Base-by-base conservation (phyloP, 2,888 invertebrate genomes). In the Rotaria socialis region DNA sequence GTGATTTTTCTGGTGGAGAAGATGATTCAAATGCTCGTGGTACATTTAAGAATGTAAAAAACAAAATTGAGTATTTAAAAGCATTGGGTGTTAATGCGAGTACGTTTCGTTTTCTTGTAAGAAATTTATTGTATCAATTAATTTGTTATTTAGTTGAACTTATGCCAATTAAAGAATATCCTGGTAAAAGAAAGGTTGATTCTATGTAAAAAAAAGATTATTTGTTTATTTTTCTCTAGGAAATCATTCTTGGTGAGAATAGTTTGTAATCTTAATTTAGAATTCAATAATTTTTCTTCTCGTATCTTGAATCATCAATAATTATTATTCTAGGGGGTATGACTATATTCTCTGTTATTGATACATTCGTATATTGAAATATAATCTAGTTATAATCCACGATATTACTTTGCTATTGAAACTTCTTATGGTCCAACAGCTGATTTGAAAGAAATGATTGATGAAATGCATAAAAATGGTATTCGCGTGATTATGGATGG, bases 121-220 rank as follows among this genome's bases (percentile, higher is more conserved):
- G 7, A 27, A 35, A 7, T 14, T 67, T 4, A 35, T 3, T 8
- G 11, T 35, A 80, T n/a, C 47, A 43, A 3, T 47, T 43, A 41
- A 24, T 75, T 41, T 43, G 11, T 80, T 14, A 19, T n/a, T 80
- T 14, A 80, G 80, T 80, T 80, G 80, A 80, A 47, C 47, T 80
- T 43, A 80, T 80, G 80, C 80, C 80, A 47, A 80, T 80, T 47
- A 80, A 80, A 80, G 80, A 80, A 47, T 80, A 80, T 80, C 80
- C 80, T 3, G 80, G 80, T 80, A 80, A 47, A 19, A n/a, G 24
- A 80, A 47, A 80, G 14, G 35, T 1, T 52, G 52, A 4, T 52
- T 52, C 3, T 4, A 52, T 52, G 16, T 3, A 52, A 3, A 52
- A 52, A 52, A 16, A 52, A 16, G 4, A 0, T 80, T 47, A 22